Percentiles rank a stretch among this genome's conserved stretches.
Evolutionary conservation across 2,888 invertebrate genomes (phyloP).

Genomic region (Conomelus anceps): DNA sequence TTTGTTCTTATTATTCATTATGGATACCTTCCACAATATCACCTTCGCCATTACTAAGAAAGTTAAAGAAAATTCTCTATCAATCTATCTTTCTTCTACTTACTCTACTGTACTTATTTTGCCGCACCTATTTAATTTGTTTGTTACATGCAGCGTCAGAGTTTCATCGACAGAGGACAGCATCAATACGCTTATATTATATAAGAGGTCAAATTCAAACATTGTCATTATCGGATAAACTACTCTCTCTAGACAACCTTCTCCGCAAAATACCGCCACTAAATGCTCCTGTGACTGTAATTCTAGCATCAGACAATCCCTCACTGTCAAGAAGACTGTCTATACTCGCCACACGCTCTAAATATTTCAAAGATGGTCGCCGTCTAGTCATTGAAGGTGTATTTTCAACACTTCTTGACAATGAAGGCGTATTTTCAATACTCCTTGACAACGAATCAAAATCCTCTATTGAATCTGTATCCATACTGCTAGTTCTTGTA

Average conservation of each 20-base stretch:
- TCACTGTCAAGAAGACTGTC: background rate
- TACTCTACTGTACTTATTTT: no score
- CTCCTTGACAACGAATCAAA: no score
- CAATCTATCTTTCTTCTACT: no score
- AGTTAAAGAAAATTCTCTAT: no score
- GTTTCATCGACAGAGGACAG: no score
- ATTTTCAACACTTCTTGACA: background rate
- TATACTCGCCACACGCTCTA: background rate
- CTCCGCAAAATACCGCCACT: background rate
- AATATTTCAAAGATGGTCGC: background rate
- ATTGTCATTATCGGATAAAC: background rate
- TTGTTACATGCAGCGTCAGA: no score
- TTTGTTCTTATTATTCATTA: no score
- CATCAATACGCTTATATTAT: no score
- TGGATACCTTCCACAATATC: no score
- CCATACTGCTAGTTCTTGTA: background rate
- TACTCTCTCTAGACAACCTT: background rate
- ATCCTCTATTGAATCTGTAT: background rate
- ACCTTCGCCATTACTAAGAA: no score
- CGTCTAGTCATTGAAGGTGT: background rate
- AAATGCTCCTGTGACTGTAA: background rate
- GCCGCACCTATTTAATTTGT: no score
- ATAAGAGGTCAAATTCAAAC: background rate
- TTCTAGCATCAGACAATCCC: background rate
- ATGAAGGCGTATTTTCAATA: no score